These are phyloP conservation scores for Megalops atlanticus DNA, from an alignment of 2,113 vertebrate genomes.

Conservation along the genomic window DNA sequence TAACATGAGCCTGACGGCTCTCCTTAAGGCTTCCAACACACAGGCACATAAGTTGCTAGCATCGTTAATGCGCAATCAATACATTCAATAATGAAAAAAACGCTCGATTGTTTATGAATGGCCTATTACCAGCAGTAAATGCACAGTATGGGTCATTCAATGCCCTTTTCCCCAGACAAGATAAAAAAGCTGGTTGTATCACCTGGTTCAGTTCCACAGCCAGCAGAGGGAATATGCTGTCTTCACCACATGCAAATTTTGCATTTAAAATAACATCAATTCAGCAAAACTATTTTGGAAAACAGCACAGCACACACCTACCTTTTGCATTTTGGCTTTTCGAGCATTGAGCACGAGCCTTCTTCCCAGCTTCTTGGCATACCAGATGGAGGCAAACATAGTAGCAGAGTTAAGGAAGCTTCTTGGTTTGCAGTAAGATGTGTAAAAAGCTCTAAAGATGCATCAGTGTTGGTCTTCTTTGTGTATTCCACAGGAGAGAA, in stretches of 20 bases:
- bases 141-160: not conserved
- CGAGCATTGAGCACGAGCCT: conserved; percentile 92
- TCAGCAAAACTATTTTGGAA: not conserved
- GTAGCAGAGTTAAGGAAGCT: conserved; percentile 51
- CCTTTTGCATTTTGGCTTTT: conserved; percentile 91
- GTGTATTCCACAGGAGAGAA: not conserved
- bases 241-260: too few relatives aligned
- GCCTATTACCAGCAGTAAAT: not conserved
- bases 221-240: not conserved
- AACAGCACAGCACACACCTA: conserved; percentile 56
- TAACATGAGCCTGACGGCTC: not conserved
- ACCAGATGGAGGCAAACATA: conserved; percentile 97
- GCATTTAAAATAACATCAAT: not conserved
- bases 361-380: conserved; percentile 96
- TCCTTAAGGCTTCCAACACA: not conserved
- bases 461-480: not conserved
- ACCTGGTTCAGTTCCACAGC: not conserved
- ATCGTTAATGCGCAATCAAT: not conserved
- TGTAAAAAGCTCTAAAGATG: conserved; percentile 50
- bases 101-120: not conserved
- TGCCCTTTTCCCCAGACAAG: not conserved
- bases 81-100: not conserved
- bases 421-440: conserved; percentile 39
- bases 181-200: not conserved
- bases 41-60: not conserved